These are phyloP conservation scores for Gymnosoma rotundatum DNA, from an alignment of 2,888 invertebrate species.

Conservation along the genomic window DNA sequence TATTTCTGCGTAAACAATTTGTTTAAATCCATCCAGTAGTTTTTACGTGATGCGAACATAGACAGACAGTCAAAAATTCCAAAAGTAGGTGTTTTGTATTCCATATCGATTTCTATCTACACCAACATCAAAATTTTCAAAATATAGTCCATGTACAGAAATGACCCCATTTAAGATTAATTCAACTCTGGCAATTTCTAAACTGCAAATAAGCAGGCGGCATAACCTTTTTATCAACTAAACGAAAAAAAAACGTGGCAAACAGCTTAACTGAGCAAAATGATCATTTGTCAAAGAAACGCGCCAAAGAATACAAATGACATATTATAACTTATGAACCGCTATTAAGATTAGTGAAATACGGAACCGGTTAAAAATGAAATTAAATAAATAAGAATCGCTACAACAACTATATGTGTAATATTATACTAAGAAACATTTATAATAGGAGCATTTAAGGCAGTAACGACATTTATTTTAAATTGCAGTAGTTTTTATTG, in stretches of 20 bases:
- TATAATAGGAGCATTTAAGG: background rate
- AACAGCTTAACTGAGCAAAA: constrained; percentile 5
- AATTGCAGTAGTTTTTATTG: constrained; percentile 31
- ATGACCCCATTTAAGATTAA: too few relatives aligned
- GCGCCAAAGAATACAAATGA: constrained; percentile 42
- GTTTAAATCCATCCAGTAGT: too few relatives aligned
- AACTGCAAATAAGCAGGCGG: constrained; percentile 1
- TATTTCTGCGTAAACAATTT: too few relatives aligned
- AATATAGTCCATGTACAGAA: too few relatives aligned
- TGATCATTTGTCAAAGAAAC: constrained; percentile 44
- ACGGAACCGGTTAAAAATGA: background rate
- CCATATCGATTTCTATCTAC: too few relatives aligned
- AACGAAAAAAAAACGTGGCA: background rate
- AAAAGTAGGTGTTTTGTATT: too few relatives aligned
- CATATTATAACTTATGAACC: constrained; percentile 52
- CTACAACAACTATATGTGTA: background rate
- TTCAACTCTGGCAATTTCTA: constrained; percentile 1
- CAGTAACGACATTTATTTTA: background rate
- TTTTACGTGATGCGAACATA: too few relatives aligned
- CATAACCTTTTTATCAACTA: background rate
- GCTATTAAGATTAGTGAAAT: constrained; percentile 54
- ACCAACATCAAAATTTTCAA: too few relatives aligned
- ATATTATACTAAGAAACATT: background rate
- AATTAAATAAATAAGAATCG: background rate
- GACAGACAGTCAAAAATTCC: too few relatives aligned